Percentiles rank a stretch among this genome's conserved stretches.
These are phyloP conservation scores for Prochilodus magdalenae DNA, from an alignment of 2,113 vertebrate genomes.

Conservation along the genomic window DNA sequence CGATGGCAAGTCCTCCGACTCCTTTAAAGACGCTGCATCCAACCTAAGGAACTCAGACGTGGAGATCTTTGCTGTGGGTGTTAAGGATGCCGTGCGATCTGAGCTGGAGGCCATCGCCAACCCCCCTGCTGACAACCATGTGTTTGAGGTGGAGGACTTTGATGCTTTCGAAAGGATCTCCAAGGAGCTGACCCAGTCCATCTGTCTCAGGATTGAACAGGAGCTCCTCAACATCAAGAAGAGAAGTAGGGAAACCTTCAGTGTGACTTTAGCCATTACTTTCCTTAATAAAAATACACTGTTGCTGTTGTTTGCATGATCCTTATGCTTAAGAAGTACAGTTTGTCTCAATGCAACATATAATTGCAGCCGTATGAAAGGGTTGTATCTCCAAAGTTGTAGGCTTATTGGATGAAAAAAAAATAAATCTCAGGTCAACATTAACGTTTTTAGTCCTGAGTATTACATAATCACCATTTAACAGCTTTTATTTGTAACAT, in stretches of 20 bases:
- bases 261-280: constrained; percentile 36
- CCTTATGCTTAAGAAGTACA: background rate
- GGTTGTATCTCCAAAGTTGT: too few species aligned
- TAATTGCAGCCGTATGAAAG: background rate
- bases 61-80: constrained; percentile 97
- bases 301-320: background rate
- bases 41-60: constrained; percentile 91
- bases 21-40: constrained; percentile 91
- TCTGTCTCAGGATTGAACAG: constrained; percentile 96
- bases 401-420: too few species aligned
- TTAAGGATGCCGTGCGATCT: constrained; percentile 94
- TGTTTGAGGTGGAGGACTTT: constrained; percentile 98
- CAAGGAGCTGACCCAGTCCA: constrained; percentile 95
- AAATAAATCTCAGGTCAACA: background rate
- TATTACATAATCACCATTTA: too few species aligned
- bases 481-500: too few species aligned
- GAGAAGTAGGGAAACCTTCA: constrained; percentile 85
- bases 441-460: too few species aligned
- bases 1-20: constrained; percentile 97
- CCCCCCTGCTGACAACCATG: constrained; percentile 88
- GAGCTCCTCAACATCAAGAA: constrained; percentile 92
- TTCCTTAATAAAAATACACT: background rate
- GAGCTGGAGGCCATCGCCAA: constrained; percentile 96
- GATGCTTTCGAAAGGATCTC: constrained; percentile 98
- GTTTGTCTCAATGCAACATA: background rate